A percentile compares a stretch with the other conserved stretches of the same genome.
phyloP scores from a whole-genome alignment of 92 coral and sea anemone species.

The Meandrina meandrites region DNA sequence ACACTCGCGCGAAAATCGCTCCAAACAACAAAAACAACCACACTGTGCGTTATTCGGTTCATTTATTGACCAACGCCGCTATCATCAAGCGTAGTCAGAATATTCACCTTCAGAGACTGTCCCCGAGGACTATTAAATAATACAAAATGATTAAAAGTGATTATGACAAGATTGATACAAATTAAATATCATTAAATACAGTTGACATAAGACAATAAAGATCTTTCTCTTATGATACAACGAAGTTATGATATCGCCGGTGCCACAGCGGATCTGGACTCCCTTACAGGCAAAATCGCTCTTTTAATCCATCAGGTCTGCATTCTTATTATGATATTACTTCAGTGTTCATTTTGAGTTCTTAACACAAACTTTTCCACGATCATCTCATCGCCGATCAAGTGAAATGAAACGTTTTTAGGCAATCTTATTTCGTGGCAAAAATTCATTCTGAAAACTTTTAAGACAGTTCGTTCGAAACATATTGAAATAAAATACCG shows the following conservation, averaged over 20 bases:
- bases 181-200: slow-evolving; percentile 14
- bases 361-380: background rate
- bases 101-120: background rate
- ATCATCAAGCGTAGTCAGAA: background rate
- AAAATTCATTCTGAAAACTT: background rate
- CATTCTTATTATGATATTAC: background rate
- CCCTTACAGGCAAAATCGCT: background rate
- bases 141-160: slow-evolving; percentile 20
- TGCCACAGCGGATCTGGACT: background rate
- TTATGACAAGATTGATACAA: background rate
- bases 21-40: background rate
- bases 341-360: background rate
- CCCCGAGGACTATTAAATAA: slow-evolving; percentile 23
- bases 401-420: too few relatives aligned
- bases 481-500: too few relatives aligned
- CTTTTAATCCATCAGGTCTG: background rate
- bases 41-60: background rate
- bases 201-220: background rate
- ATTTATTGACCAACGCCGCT: slow-evolving; percentile 13
- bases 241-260: background rate
- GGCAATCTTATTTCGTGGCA: background rate
- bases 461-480: background rate
- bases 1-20: too few relatives aligned
- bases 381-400: background rate
- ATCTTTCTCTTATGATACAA: background rate